Evolutionary conservation across 37 sponge, comb jelly and placozoan species (phyloP).

Genomic region (Agelas oroides): DNA sequence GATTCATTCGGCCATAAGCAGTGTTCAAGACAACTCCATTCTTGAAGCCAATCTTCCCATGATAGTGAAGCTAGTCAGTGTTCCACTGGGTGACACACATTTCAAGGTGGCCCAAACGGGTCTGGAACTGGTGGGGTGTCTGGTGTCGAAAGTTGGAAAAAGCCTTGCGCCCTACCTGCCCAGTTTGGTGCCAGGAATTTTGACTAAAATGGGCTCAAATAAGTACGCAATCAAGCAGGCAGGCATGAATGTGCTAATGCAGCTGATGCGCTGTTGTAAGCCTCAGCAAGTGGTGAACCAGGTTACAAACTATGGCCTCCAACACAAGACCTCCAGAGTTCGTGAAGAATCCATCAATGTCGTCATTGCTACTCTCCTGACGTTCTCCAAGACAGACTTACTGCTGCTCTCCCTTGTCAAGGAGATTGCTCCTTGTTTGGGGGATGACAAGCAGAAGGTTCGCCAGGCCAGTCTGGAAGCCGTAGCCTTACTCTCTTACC

Average conservation of each 20-base stretch:
- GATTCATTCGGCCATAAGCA: conserved; percentile 36
- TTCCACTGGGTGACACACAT: conserved; percentile 68
- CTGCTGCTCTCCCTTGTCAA: conserved; percentile 48
- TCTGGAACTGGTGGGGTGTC: conserved; percentile 50
- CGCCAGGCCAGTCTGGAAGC: conserved; percentile 85
- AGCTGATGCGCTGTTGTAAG: conserved; percentile 54
- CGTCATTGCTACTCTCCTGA: conserved; percentile 68
- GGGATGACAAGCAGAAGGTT: conserved; percentile 71
- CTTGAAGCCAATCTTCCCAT: conserved; percentile 40
- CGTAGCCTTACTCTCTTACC: conserved; percentile 61
- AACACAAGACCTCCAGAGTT: conserved; percentile 54
- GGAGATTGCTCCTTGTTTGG: conserved; percentile 54
- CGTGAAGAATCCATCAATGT: conserved; percentile 86
- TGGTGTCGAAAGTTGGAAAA: conserved; percentile 3
- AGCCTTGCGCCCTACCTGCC: conserved; percentile 26
- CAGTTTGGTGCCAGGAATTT: conserved; percentile 12
- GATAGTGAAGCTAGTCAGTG: conserved; percentile 34
- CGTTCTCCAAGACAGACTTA: conserved; percentile 59
- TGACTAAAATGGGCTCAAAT: conserved; percentile 65
- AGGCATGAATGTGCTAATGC: conserved; percentile 60
- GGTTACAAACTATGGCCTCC: conserved; percentile 46
- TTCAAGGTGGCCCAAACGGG: conserved; percentile 77
- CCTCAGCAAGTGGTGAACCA: conserved; percentile 61
- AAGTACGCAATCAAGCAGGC: conserved; percentile 68
- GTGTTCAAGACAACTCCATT: not conserved